Evolutionary conservation across 2,113 vertebrate genomes (phyloP).

Genomic region (Oryzias melastigma): DNA sequence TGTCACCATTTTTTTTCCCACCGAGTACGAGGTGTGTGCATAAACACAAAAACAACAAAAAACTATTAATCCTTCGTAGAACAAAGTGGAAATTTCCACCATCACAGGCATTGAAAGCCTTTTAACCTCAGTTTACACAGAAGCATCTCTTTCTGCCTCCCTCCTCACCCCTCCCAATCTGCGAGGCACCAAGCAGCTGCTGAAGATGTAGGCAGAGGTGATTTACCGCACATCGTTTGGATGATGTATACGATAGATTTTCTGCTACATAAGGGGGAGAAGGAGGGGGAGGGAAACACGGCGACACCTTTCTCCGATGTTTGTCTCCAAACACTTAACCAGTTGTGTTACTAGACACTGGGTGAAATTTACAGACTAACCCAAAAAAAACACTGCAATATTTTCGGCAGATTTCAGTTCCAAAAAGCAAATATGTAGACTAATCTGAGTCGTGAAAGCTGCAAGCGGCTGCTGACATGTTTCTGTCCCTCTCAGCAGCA

Average conservation of each 20-base stretch:
- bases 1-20: too few relatives aligned
- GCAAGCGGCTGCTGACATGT: constrained; percentile 15
- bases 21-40: too few relatives aligned
- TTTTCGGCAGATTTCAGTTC: constrained; percentile 24
- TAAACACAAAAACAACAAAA: background rate
- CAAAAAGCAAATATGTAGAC: constrained; percentile 1
- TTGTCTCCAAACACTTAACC: too few relatives aligned
- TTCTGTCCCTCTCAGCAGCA: background rate
- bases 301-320: background rate
- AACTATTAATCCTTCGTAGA: background rate
- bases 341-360: too few relatives aligned
- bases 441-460: constrained; percentile 6
- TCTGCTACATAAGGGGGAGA: constrained; percentile 27
- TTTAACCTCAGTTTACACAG: constrained; percentile 13
- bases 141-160: constrained; percentile 19
- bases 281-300: constrained; percentile 10
- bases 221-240: constrained; percentile 22
- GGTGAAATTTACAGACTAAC: too few relatives aligned
- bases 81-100: constrained; percentile 16
- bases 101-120: constrained; percentile 14
- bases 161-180: constrained; percentile 10
- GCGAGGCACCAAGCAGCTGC: constrained; percentile 34
- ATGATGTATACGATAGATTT: constrained; percentile 17
- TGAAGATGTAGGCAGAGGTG: constrained; percentile 16
- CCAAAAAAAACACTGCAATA: background rate